Base-by-base conservation (phyloP, 1,140 invertebrate genomes). In the Drosophila sturtevanti region DNA sequence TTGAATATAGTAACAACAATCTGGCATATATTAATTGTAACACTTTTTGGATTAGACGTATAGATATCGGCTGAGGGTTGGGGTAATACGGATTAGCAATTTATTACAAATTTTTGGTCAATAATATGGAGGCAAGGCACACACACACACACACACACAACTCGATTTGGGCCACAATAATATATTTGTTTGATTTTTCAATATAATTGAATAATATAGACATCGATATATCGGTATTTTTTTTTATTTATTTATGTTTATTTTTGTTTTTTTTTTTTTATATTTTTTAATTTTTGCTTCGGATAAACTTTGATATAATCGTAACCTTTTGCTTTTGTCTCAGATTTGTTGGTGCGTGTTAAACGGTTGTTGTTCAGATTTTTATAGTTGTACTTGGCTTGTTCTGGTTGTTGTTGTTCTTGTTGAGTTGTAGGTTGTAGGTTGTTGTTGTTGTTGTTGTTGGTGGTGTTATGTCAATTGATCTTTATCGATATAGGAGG, bases 171-270 rank as follows among this genome's bases (percentile, higher is more conserved):
- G 84, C 71, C 68, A 87, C 82, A 82, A 89, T 79, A 86, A 77
- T 79, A 87, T 72, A 66, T 52, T 22, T 67, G 77, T 68, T 72
- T 27, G 12, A 1, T 68, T 82, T 65, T 79, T 48, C 41, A 44
- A 74, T 75, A 72, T 67, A 64, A 63, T 65, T 34, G 58, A 77
- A 86, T 61, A 84, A 89, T 64, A 89, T 89, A 89, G 80, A 89
- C 85, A 89, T 79, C 73, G 63, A 89, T 84, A 89, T 84, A 89
- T 89, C 79, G 54, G 63, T 66, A 67, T 71, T 62, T 77, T 60
- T 37, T 21, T 70, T 82, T n/a, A n/a, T n/a, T n/a, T n/a, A n/a
- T n/a, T n/a, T n/a, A n/a, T n/a, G n/a, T n/a, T n/a, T n/a, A n/a
- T n/a, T 65, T 62, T 77, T 41, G 37, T 21, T 70, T 82, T 63